Conservation (phyloP, 2,797 vertebrate genomes). For the Sciurus carolinensis region DNA sequence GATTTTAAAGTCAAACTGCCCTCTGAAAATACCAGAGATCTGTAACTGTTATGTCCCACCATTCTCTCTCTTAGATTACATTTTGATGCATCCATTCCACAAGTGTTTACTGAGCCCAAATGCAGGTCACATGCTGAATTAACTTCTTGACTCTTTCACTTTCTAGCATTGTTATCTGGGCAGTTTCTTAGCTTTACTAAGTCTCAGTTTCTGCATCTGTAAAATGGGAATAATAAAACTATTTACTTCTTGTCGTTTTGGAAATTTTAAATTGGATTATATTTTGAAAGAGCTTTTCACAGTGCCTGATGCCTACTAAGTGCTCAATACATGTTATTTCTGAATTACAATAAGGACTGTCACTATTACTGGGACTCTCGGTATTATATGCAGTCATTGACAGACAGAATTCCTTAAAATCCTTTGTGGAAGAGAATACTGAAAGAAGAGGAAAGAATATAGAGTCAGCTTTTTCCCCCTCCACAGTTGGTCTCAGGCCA, state of each 20-base stretch:
- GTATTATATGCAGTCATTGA: background rate
- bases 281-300: background rate
- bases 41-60: background rate
- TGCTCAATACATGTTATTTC: background rate
- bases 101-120: background rate
- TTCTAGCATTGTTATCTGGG: background rate
- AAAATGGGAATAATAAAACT: constrained; percentile 45
- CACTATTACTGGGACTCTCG: background rate
- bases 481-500: background rate
- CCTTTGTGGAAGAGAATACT: background rate
- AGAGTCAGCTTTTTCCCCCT: background rate
- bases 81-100: background rate
- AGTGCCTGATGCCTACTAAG: background rate
- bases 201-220: background rate
- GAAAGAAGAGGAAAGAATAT: constrained; percentile 31
- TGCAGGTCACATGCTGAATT: background rate
- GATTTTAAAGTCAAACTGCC: background rate
- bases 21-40: background rate
- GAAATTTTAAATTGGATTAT: constrained; percentile 28
- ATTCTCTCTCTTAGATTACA: background rate
- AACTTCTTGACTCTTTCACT: background rate
- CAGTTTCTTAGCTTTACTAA: background rate
- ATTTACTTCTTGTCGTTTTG: background rate
- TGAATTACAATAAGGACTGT: background rate
- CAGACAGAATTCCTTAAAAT: background rate